Conservation (phyloP, 2,797 vertebrate species). For the Parambassis ranga region DNA sequence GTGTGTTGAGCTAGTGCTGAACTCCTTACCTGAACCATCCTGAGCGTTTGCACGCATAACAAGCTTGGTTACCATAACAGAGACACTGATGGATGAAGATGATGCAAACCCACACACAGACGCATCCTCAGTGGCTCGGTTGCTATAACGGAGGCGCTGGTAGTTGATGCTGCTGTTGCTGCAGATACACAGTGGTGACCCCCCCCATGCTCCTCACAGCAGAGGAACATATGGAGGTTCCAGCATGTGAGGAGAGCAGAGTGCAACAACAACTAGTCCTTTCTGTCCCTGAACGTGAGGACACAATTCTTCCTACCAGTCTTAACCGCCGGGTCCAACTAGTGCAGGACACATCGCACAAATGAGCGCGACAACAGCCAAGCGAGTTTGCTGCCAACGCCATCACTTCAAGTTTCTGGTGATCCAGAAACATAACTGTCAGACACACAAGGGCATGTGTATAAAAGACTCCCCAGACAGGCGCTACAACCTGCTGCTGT, state of each 20-base stretch:
- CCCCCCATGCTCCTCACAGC: neutral
- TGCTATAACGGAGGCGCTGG: too few species aligned
- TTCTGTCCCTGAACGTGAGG: too few species aligned
- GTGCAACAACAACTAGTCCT: too few species aligned
- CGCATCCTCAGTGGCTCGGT: too few species aligned
- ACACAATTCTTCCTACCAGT: too few species aligned
- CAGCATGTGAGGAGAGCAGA: slow-evolving; percentile 3
- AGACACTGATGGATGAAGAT: slow-evolving; percentile 23
- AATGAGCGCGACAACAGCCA: too few species aligned
- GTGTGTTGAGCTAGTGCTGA: neutral
- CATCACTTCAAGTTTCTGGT: neutral
- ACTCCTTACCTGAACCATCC: neutral
- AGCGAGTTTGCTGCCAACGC: too few species aligned
- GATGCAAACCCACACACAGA: slow-evolving; percentile 34
- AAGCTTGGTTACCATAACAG: slow-evolving; percentile 52
- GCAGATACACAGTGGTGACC: neutral
- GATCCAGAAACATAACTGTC: neutral
- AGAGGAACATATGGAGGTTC: slow-evolving; percentile 1
- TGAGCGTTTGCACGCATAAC: too few species aligned
- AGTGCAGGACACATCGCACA: too few species aligned
- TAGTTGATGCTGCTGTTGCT: neutral
- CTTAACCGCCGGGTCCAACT: too few species aligned
- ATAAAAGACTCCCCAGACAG: neutral
- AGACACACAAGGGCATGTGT: neutral
- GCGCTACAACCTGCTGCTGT: neutral